Percentiles rank a stretch among this genome's conserved stretches.
Conservation (phyloP, 1,140 invertebrate species). For the Cotesia glomerata region DNA sequence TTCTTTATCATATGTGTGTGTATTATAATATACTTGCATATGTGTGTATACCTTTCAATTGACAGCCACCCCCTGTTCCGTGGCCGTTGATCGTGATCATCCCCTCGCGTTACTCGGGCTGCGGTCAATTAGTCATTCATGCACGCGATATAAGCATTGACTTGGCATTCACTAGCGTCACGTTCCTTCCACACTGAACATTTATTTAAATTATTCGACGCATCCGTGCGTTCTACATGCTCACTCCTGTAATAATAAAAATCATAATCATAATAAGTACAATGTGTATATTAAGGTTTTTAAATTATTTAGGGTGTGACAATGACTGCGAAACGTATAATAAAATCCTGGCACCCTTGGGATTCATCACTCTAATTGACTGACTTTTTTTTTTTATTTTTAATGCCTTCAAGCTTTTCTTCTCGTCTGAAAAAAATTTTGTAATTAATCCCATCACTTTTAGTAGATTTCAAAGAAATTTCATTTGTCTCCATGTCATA, state of each 20-base stretch:
- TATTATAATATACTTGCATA: background rate
- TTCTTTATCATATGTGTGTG: constrained; percentile 5
- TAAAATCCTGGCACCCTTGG: background rate
- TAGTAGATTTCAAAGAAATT: no score
- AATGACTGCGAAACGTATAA: background rate
- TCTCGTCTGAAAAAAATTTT: background rate
- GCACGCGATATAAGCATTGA: constrained; percentile 52
- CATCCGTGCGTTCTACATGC: constrained; percentile 34
- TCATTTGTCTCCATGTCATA: no score
- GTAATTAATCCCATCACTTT: no score
- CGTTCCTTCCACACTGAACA: constrained; percentile 27
- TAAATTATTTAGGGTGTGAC: constrained; percentile 9
- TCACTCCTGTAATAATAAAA: no score
- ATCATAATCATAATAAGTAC: no score
- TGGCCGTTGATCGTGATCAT: constrained; percentile 29
- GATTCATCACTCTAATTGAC: background rate
- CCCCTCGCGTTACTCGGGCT: constrained; percentile 9
- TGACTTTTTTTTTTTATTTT: background rate
- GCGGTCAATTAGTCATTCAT: constrained; percentile 48
- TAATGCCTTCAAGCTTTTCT: background rate
- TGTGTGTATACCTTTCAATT: constrained; percentile 24
- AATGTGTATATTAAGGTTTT: background rate
- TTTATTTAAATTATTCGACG: constrained; percentile 43
- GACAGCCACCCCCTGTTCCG: constrained; percentile 39
- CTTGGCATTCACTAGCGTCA: constrained; percentile 31